Base-by-base conservation (phyloP, 2,113 vertebrate species). In the Talpa occidentalis region DNA sequence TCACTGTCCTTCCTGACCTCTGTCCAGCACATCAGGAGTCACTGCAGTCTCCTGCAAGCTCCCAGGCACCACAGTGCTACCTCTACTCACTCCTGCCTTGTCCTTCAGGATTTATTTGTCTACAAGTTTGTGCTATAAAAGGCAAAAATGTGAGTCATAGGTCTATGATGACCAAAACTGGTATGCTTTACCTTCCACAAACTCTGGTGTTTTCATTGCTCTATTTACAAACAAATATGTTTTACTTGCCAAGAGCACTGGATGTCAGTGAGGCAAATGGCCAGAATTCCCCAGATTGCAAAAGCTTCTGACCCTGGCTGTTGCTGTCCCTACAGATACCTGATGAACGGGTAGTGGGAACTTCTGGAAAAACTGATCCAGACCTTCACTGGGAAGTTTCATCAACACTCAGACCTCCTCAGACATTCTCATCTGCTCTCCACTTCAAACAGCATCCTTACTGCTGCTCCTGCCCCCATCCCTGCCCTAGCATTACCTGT, bases 281-380 rank as follows among this genome's bases (percentile, higher is more conserved):
- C 32, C 11, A 66, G 37, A 37, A n/a, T 47, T 32, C 16, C 67
- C 32, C 32, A 30, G 24, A 64, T 37, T 22, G 14, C 62, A 12
- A 11, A 12, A 40, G 44, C 32, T 47, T 37, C 19, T 52, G 17
- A 40, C 47, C 64, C 22, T 6, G 30, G 17, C 44, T 73, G 12
- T 17, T 19, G 10, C 10, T 1, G 6, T 9, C 15, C 32, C 9
- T 8, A 30, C 5, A 0, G 2, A 12, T 14, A 30, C 28, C 42
- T 60, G 15, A 78, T 28, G n/a, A 10, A 10, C 52, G 35, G 17
- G 12, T 67, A 47, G 24, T 69, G 21, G 49, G 16, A 37, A 21
- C 62, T 69, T 37, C 10, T 37, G 26, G 9, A 37, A 22, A 52
- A 15, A 37, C 2, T 8, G 21, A 11, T 24, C 24, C 10, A 73